These are phyloP conservation scores for Alectoris magna DNA, from an alignment of 2,797 vertebrate species.

Conservation along the genomic window DNA sequence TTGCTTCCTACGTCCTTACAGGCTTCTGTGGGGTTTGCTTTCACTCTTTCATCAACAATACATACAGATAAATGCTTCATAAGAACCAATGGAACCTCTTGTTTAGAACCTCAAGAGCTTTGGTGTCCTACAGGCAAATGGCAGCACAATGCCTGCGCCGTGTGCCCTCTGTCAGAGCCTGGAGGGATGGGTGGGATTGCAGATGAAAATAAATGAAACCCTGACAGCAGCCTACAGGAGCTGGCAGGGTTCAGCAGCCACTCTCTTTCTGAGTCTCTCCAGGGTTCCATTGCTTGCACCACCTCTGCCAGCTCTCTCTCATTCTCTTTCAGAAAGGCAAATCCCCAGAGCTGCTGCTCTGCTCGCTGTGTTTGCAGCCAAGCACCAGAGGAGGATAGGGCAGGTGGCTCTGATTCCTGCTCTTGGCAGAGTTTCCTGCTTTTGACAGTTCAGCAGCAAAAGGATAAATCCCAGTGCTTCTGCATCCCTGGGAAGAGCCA, in stretches of 20 bases:
- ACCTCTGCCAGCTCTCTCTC: neutral
- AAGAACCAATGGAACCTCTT: neutral
- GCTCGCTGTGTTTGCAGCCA: neutral
- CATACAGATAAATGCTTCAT: neutral
- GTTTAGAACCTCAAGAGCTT: neutral
- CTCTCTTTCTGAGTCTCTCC: neutral
- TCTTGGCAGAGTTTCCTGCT: slow-evolving; percentile 16
- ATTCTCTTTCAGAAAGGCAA: neutral
- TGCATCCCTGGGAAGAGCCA: neutral
- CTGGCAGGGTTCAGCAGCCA: neutral
- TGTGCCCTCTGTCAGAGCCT: neutral
- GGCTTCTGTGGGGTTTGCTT: neutral
- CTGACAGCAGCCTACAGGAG: neutral
- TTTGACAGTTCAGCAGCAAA: neutral
- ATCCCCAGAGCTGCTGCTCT: neutral
- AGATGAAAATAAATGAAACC: slow-evolving; percentile 27
- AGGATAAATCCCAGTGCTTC: neutral
- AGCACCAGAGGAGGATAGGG: neutral
- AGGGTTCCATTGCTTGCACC: neutral
- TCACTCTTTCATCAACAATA: neutral
- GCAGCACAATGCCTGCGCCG: neutral
- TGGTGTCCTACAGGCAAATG: neutral
- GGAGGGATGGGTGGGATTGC: neutral
- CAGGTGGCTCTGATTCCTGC: neutral
- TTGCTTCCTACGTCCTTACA: neutral